These are phyloP conservation scores for Campoplex nolae DNA, from an alignment of 2,888 invertebrate genomes.

Conservation along the genomic window DNA sequence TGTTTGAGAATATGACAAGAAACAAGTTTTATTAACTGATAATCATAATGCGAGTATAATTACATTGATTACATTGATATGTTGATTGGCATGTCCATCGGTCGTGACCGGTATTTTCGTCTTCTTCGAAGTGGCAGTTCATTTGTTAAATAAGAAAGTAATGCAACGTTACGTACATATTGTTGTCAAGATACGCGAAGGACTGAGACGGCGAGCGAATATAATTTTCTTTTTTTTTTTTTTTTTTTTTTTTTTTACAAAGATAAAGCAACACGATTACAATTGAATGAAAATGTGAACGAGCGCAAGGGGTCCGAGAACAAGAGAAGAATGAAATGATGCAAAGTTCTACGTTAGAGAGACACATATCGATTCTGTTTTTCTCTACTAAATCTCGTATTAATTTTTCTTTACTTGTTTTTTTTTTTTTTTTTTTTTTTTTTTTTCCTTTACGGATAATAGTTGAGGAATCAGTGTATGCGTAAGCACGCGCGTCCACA, in stretches of 20 bases:
- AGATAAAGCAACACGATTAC: constrained; percentile 51
- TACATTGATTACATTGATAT: constrained; percentile 81
- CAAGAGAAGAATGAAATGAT: constrained; percentile 69
- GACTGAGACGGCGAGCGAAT: constrained; percentile 53
- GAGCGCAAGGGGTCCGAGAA: constrained; percentile 33
- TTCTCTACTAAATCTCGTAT: constrained; percentile 63
- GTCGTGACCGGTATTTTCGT: background rate
- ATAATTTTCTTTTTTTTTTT: constrained; percentile 34
- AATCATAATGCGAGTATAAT: constrained; percentile 81
- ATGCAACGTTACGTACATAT: constrained; percentile 79
- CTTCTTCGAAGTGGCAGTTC: background rate
- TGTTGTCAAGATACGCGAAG: constrained; percentile 73
- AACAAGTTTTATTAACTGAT: constrained; percentile 82
- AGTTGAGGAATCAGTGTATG: constrained; percentile 62
- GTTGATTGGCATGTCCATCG: background rate
- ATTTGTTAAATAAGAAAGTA: constrained; percentile 76
- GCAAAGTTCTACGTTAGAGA: constrained; percentile 77
- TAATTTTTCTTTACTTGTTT: constrained; percentile 60
- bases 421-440: constrained; percentile 2
- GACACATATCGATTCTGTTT: constrained; percentile 76
- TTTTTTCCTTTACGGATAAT: constrained; percentile 52
- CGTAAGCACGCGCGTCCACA: background rate
- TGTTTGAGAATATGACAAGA: constrained; percentile 73
- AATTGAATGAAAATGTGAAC: constrained; percentile 55
- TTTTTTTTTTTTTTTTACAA: constrained; percentile 61